A percentile compares a stretch with the other conserved stretches of the same genome.
phyloP scores from a whole-genome alignment of 1,140 invertebrate species.

The Drosophila willistoni region DNA sequence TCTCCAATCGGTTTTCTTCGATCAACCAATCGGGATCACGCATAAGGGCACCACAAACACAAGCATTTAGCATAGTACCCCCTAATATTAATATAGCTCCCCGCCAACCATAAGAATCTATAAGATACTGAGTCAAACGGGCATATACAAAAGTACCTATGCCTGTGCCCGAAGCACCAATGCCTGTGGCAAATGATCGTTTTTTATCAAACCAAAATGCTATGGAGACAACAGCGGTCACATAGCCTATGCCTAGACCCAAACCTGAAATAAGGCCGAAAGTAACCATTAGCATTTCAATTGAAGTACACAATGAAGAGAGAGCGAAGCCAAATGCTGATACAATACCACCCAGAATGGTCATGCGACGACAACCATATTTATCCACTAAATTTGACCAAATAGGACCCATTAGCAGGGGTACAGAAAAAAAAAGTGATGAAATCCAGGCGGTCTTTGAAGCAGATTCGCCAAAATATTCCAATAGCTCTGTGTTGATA shows the following conservation, averaged over 20 bases:
- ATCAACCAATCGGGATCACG: slow-evolving; percentile 92
- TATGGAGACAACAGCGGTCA: slow-evolving; percentile 95
- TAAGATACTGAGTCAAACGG: slow-evolving; percentile 92
- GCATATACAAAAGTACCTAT: slow-evolving; percentile 89
- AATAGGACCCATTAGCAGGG: slow-evolving; percentile 89
- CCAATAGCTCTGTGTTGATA: slow-evolving; percentile 93
- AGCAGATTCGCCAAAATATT: slow-evolving; percentile 92
- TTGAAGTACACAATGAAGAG: slow-evolving; percentile 89
- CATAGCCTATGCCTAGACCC: slow-evolving; percentile 93
- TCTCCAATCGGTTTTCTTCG: slow-evolving; percentile 84
- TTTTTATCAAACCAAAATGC: slow-evolving; percentile 98
- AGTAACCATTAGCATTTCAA: slow-evolving; percentile 92
- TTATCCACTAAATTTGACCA: slow-evolving; percentile 92
- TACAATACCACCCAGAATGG: slow-evolving; percentile 91
- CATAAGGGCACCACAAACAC: slow-evolving; percentile 94
- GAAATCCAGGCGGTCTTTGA: slow-evolving; percentile 94
- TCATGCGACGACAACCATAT: slow-evolving; percentile 93
- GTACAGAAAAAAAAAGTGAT: slow-evolving; percentile 94
- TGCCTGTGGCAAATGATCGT: slow-evolving; percentile 94
- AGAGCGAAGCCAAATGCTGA: slow-evolving; percentile 91
- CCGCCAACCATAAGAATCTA: slow-evolving; percentile 92
- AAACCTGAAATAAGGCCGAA: slow-evolving; percentile 94
- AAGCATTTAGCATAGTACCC: slow-evolving; percentile 93
- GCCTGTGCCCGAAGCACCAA: slow-evolving; percentile 93
- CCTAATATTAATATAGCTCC: slow-evolving; percentile 92